Evolutionary conservation across 2,797 vertebrate species (phyloP).

Genomic region (Xenentodon cancila): DNA sequence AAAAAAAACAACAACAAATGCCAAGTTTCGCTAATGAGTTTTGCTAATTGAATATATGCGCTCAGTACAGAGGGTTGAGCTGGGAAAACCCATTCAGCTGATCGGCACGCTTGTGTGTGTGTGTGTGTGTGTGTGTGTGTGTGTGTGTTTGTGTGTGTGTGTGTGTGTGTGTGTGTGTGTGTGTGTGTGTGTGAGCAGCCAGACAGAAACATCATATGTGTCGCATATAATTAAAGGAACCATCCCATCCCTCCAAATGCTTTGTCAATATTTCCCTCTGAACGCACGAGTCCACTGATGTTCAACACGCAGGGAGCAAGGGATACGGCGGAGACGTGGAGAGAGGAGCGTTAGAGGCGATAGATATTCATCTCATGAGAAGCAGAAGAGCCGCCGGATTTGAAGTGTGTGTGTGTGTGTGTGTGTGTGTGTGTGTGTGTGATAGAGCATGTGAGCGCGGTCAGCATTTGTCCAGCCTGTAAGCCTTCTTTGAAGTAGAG

Average conservation of each 20-base stretch:
- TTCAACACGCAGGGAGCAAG: slow-evolving; percentile 36
- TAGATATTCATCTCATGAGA: slow-evolving; percentile 72
- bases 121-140: slow-evolving; percentile 7
- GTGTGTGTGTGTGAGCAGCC: slow-evolving; percentile 30
- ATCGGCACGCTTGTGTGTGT: slow-evolving; percentile 35
- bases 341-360: slow-evolving; percentile 41
- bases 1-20: slow-evolving; percentile 94
- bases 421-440: slow-evolving; percentile 32
- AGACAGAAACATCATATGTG: slow-evolving; percentile 69
- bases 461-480: slow-evolving; percentile 55
- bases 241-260: slow-evolving; percentile 67
- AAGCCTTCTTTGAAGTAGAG: slow-evolving; percentile 71
- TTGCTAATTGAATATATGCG: slow-evolving; percentile 97
- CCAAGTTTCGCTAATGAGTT: slow-evolving; percentile 99
- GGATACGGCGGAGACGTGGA: slow-evolving; percentile 37
- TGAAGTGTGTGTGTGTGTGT: slow-evolving; percentile 43
- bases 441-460: slow-evolving; percentile 42
- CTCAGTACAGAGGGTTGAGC: slow-evolving; percentile 75
- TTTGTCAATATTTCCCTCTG: slow-evolving; percentile 75
- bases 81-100: slow-evolving; percentile 76
- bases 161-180: slow-evolving; percentile 14
- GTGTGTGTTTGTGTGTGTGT: neutral
- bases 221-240: slow-evolving; percentile 69
- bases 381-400: slow-evolving; percentile 52
- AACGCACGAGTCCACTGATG: slow-evolving; percentile 63